phyloP scores from a whole-genome alignment of 1,140 invertebrate species.

The Apis laboriosa region DNA sequence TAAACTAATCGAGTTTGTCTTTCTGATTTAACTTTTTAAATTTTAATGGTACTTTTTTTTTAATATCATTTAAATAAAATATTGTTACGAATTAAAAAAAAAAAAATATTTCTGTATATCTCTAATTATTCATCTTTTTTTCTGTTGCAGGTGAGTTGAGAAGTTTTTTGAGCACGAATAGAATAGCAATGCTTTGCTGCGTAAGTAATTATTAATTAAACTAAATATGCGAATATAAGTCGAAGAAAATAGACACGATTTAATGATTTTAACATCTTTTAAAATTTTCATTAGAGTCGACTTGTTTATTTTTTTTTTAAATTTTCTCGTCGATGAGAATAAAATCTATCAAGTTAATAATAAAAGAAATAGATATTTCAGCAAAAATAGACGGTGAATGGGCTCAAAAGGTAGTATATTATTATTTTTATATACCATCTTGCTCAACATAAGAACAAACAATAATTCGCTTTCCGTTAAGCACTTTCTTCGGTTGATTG shows the following conservation, averaged over 20 bases:
- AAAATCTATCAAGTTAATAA: not conserved
- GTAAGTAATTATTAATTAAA: slow-evolving; percentile 33
- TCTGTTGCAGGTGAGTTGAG: slow-evolving; percentile 62
- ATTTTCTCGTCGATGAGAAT: not conserved
- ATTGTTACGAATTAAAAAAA: too few relatives aligned
- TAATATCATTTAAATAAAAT: too few relatives aligned
- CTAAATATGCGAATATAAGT: not conserved
- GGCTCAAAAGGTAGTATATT: not conserved
- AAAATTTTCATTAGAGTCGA: not conserved
- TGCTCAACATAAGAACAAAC: slow-evolving; percentile 34
- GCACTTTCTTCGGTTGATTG: slow-evolving; percentile 47
- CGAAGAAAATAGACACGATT: not conserved
- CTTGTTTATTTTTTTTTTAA: not conserved
- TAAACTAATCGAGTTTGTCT: too few relatives aligned
- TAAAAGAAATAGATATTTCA: not conserved
- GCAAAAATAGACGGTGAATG: slow-evolving; percentile 7
- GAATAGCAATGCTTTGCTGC: slow-evolving; percentile 13
- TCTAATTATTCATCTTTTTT: not conserved
- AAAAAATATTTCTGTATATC: not conserved
- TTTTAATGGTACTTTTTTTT: too few relatives aligned
- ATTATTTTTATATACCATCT: slow-evolving; percentile 30
- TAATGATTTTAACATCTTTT: too few relatives aligned
- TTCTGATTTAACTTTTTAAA: too few relatives aligned
- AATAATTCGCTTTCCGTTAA: slow-evolving; percentile 33
- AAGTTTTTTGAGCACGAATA: slow-evolving; percentile 8